phyloP scores from a whole-genome alignment of 2,888 invertebrate species.

The Caenorhabditis sp. region DNA sequence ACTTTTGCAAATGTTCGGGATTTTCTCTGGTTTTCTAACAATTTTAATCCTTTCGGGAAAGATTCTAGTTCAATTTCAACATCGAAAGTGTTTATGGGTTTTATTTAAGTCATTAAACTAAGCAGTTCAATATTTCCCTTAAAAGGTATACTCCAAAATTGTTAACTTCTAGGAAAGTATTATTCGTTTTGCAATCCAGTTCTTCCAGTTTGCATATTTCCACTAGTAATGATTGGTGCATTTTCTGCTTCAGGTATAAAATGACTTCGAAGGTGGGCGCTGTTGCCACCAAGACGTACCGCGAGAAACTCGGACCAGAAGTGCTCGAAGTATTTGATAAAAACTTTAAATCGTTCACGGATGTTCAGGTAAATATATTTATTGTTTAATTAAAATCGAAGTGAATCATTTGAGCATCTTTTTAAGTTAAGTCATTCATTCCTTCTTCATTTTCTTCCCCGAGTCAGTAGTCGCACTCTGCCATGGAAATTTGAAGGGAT shows the following conservation, averaged over 20 bases:
- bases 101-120: too few relatives aligned
- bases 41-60: background rate
- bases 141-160: too few relatives aligned
- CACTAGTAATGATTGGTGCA: too few relatives aligned
- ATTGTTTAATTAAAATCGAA: constrained; percentile 5
- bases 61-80: too few relatives aligned
- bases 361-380: constrained; percentile 62
- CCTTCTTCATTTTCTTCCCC: constrained; percentile 38
- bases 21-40: constrained; percentile 1
- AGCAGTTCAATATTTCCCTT: too few relatives aligned
- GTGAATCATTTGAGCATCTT: background rate
- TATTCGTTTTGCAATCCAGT: too few relatives aligned
- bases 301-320: constrained; percentile 60
- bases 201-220: too few relatives aligned
- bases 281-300: constrained; percentile 45
- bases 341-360: constrained; percentile 61
- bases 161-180: too few relatives aligned
- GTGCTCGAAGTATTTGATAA: constrained; percentile 65
- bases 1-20: constrained; percentile 1
- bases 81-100: too few relatives aligned
- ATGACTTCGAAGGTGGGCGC: constrained; percentile 54
- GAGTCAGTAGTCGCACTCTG: constrained; percentile 11
- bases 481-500: constrained; percentile 76
- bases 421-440: constrained; percentile 14
- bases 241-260: background rate